These are phyloP conservation scores for Nudaria mundana DNA, from an alignment of 2,888 invertebrate genomes.

Conservation along the genomic window DNA sequence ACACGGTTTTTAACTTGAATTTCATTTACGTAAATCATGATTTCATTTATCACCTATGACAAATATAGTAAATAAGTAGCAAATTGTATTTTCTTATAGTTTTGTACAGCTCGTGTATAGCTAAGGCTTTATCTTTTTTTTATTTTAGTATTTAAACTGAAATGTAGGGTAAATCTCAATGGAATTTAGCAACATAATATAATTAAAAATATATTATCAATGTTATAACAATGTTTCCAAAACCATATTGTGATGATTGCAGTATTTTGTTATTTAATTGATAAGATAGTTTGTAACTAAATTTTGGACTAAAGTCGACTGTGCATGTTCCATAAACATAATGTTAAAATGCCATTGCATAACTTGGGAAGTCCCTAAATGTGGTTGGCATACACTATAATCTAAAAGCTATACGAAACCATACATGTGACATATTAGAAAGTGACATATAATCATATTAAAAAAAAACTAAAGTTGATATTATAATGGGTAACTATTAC, in stretches of 20 bases:
- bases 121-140: slow-evolving; percentile 14
- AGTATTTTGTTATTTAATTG: slow-evolving; percentile 30
- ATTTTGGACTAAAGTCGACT: neutral
- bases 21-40: neutral
- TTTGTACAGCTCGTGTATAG: slow-evolving; percentile 16
- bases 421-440: too few species aligned
- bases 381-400: too few species aligned
- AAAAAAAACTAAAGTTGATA: too few species aligned
- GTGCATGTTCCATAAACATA: too few species aligned
- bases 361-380: too few species aligned
- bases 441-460: too few species aligned
- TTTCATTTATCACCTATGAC: neutral
- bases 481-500: too few species aligned
- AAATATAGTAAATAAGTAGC: slow-evolving; percentile 8
- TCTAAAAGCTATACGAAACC: too few species aligned
- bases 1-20: too few species aligned
- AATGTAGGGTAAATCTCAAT: slow-evolving; percentile 1
- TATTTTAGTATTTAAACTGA: neutral
- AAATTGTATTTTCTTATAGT: slow-evolving; percentile 13
- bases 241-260: slow-evolving; percentile 30
- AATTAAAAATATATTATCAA: neutral
- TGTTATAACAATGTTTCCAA: slow-evolving; percentile 15
- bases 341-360: too few species aligned
- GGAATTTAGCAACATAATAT: neutral
- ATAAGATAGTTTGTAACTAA: too few species aligned